Conservation (phyloP, 2,888 invertebrate genomes). For the Rhamnusium bicolor region DNA sequence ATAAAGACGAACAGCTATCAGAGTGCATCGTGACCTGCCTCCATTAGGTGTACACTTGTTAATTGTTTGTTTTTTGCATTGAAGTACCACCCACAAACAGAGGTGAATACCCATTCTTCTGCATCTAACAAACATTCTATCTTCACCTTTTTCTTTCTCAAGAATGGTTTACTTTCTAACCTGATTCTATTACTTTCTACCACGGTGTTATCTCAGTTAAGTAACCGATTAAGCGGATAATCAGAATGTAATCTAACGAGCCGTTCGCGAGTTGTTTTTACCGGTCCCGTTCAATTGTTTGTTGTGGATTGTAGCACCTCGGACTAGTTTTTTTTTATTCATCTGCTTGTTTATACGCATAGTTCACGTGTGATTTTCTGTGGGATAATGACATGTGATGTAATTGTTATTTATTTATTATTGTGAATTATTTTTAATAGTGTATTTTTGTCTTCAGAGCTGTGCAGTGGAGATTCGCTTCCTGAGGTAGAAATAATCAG, state of each 20-base stretch:
- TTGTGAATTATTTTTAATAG: slow-evolving; percentile 5
- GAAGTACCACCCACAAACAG: background rate
- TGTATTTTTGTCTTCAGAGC: slow-evolving; percentile 77
- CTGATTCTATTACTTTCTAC: slow-evolving; percentile 21
- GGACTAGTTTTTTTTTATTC: slow-evolving; percentile 3
- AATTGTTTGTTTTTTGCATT: background rate
- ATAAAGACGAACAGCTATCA: too few species aligned
- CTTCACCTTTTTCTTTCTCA: slow-evolving; percentile 13
- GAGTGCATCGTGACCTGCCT: slow-evolving; percentile 3
- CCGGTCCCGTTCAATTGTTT: slow-evolving; percentile 25
- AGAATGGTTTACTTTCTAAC: slow-evolving; percentile 17
- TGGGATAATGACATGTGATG: slow-evolving; percentile 21
- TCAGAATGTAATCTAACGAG: slow-evolving; percentile 20
- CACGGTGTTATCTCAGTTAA: slow-evolving; percentile 22
- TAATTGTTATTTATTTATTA: slow-evolving; percentile 17
- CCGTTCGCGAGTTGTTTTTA: background rate
- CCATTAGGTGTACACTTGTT: background rate
- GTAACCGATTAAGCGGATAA: slow-evolving; percentile 27
- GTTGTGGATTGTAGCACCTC: background rate
- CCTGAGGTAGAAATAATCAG: slow-evolving; percentile 98
- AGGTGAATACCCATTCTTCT: slow-evolving; percentile 5
- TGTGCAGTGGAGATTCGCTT: slow-evolving; percentile 93
- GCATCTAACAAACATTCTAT: background rate
- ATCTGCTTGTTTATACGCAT: background rate
- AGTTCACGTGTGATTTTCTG: slow-evolving; percentile 20